Evolutionary conservation across 2,797 vertebrate genomes (phyloP), one percentile per base, ranked within the genome.

Genomic region (Trichosurus vulpecula): DNA sequence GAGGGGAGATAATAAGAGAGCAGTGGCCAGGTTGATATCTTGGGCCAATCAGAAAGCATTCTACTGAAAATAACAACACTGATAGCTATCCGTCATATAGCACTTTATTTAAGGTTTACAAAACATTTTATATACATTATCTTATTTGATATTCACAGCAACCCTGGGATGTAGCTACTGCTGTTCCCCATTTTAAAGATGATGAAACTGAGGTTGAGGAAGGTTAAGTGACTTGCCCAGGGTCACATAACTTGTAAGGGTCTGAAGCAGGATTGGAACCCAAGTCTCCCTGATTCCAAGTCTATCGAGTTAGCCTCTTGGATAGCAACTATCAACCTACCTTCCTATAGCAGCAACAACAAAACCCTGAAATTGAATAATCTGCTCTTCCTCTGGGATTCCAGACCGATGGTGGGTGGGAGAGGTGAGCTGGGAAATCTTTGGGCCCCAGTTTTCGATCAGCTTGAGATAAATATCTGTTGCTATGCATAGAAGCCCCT

Each of bases 371-470:
- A 91, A 47, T 92, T 93, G 6, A 95, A 94, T 31, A 56, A 89
- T 52, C 92, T 97, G 25, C 74, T 27, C 27, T 93, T 95, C 92
- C 55, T 95, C 56, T 92, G 8, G n/a, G 95, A 96, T 91, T 95
- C 90, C 27, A 92, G 54, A 95, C 13, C 91, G 57, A 94, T 94
- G 9, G 30, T 61, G 95, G 19, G 4, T 56, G 6, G 90, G 27
- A 58, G 22, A 90, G 96, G 81, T 14, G 74, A 81, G 19, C 22
- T 47, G 74, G n/a, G 22, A 93, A 93, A 89, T 16, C 4, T 93
- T 92, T 89, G 51, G 94, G 57, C n/a, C 30, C 35, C 11, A 94
- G 93, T 93, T 92, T 52, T 74, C 91, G 66, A 54, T 93, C 92
- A 96, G 58, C 93, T 95, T 94, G 94, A 94, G 81, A 90, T 90